phyloP scores from a whole-genome alignment of 2,888 invertebrate species.

The Phymatocera aterrima region DNA sequence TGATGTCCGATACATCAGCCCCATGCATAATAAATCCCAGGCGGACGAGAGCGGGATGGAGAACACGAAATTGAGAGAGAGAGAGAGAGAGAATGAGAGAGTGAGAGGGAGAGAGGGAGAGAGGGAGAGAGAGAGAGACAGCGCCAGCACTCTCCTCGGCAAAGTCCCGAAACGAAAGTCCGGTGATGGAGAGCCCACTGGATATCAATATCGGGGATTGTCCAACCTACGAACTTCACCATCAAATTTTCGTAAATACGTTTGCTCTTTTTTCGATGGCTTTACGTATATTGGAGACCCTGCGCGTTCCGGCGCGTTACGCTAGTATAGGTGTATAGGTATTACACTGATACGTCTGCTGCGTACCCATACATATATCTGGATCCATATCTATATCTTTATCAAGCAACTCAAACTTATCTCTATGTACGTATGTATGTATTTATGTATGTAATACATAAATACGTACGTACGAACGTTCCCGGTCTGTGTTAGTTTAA shows the following conservation, averaged over 20 bases:
- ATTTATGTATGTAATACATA: no score
- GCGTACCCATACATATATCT: neutral
- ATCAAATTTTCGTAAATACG: slow-evolving; percentile 64
- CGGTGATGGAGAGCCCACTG: slow-evolving; percentile 60
- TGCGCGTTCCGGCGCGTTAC: neutral
- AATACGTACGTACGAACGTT: no score
- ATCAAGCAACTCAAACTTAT: no score
- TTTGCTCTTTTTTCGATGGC: slow-evolving; percentile 47
- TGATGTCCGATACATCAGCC: slow-evolving; percentile 72
- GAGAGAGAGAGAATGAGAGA: slow-evolving; percentile 47
- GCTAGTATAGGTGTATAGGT: neutral
- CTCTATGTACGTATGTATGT: neutral
- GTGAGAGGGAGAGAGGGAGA: slow-evolving; percentile 46
- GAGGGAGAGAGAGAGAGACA: slow-evolving; percentile 48
- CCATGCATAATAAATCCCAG: slow-evolving; percentile 72
- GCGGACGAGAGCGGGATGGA: slow-evolving; percentile 45
- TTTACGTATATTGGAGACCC: slow-evolving; percentile 18
- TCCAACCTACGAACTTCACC: slow-evolving; percentile 61
- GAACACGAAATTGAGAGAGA: slow-evolving; percentile 39
- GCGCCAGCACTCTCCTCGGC: slow-evolving; percentile 39
- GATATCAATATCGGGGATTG: slow-evolving; percentile 68
- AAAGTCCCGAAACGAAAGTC: slow-evolving; percentile 49
- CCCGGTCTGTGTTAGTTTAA: no score
- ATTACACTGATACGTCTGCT: neutral
- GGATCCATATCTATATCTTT: no score